Percentiles rank a stretch among this genome's conserved stretches.
These are phyloP conservation scores for Rhagoletis zephyria DNA, from an alignment of 1,140 invertebrate species.

Conservation along the genomic window DNA sequence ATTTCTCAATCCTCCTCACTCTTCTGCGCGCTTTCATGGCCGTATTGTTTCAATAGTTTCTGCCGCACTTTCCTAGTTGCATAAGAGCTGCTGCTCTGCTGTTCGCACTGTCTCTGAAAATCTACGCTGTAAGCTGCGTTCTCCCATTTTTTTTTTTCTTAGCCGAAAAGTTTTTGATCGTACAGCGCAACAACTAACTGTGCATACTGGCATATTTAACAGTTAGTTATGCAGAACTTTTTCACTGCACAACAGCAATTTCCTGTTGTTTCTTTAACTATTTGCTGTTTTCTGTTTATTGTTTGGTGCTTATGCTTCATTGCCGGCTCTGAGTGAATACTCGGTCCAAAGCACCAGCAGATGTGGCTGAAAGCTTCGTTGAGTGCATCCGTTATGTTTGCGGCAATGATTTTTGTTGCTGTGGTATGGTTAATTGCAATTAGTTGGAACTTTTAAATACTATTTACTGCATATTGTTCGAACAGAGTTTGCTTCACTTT, in stretches of 20 bases:
- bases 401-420: not conserved
- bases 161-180: not conserved
- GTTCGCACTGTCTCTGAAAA: no score
- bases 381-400: conserved; percentile 3
- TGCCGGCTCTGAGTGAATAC: not conserved
- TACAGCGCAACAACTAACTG: not conserved
- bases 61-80: no score
- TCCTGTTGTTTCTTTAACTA: not conserved
- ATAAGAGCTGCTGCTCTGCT: no score
- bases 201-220: no score
- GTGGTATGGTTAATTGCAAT: not conserved
- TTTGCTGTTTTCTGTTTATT: not conserved
- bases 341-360: not conserved
- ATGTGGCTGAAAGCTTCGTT: conserved; percentile 10
- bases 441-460: not conserved
- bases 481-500: not conserved
- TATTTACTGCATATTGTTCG: conserved; percentile 34
- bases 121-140: no score
- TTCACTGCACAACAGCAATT: not conserved
- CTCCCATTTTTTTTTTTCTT: no score
- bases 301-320: conserved; percentile 3
- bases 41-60: no score
- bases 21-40: no score
- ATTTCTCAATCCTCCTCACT: not conserved
- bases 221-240: conserved; percentile 1